Evolutionary conservation across 2,797 vertebrate species (phyloP), one percentile per base, ranked within the genome.

Genomic region (Coranthus polyacanthus): DNA sequence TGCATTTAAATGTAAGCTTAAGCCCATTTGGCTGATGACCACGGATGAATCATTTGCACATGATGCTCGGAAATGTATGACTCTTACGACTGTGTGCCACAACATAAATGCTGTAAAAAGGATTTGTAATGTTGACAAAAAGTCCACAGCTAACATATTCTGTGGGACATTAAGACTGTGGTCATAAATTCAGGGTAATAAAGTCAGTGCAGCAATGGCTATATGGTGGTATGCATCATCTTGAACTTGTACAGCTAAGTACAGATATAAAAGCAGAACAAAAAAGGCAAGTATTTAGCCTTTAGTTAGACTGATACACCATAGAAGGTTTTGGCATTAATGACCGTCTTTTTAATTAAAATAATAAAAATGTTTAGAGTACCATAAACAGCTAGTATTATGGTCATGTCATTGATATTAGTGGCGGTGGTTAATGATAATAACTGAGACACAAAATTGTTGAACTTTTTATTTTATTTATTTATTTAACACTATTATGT

Each of bases 1-100:
- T 76, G 63, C 68, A 77, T 84, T 85, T 79, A 76, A 81, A 81
- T 79, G 12, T 44, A 67, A 71, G 32, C 62, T 24, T 36, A 39
- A 72, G 37, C 63, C 50, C 39, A 51, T 77, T 86, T 77, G 63
- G 62, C 55, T 1, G 18, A 26, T 37, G 69, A 72, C 52, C 81
- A 39, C 16, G 29, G 26, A 79, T 38, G 39, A 29, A 70, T 24
- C 24, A 58, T 83, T 80, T 78, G 55, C 66, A 68, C 52, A 42
- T 24, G 46, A 58, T 46, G 10, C 39, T 29, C 17, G n/a, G 39
- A 56, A 58, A 68, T 66, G 2, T 29, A 20, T 51, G 18, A 41
- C 15, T 46, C 57, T 65, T 22, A 10, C 10, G 21, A 36, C 43
- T 66, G 37, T 59, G 16, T 24, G 26, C 34, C n/a, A 2, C 16